These are phyloP conservation scores for Maniola jurtina DNA, from an alignment of 1,140 invertebrate species.

Conservation along the genomic window DNA sequence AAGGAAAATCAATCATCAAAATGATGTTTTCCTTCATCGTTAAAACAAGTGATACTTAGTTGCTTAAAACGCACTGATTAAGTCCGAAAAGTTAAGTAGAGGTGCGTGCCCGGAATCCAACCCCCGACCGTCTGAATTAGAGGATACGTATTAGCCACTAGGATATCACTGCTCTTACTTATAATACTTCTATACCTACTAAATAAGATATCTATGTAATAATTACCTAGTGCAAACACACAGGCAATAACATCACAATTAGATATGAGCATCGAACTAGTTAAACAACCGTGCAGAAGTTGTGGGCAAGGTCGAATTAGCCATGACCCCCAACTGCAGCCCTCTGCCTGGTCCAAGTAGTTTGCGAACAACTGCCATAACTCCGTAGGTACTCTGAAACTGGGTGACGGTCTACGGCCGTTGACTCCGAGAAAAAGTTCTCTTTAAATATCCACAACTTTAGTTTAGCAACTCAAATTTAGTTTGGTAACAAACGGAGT, in stretches of 20 bases:
- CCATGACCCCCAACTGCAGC: conserved; percentile 72
- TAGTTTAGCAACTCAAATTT: conserved; percentile 78
- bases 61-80: no score
- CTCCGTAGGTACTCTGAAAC: conserved; percentile 74
- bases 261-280: conserved; percentile 50
- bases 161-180: not conserved
- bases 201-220: not conserved
- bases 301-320: conserved; percentile 75
- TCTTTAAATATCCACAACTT: conserved; percentile 78
- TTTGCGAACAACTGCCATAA: conserved; percentile 77
- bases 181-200: not conserved
- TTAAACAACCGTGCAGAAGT: conserved; percentile 55
- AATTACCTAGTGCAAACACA: conserved; percentile 6
- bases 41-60: no score
- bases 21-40: no score
- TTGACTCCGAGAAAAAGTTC: conserved; percentile 79
- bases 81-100: no score
- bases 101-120: no score
- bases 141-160: no score
- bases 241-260: conserved; percentile 40
- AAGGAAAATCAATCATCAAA: no score
- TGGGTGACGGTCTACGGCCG: conserved; percentile 76
- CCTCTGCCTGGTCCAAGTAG: conserved; percentile 69
- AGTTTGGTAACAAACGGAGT: conserved; percentile 75
- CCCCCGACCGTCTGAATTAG: no score